Conservation (phyloP, 2,888 invertebrate species). For the Lysandra coridon region DNA sequence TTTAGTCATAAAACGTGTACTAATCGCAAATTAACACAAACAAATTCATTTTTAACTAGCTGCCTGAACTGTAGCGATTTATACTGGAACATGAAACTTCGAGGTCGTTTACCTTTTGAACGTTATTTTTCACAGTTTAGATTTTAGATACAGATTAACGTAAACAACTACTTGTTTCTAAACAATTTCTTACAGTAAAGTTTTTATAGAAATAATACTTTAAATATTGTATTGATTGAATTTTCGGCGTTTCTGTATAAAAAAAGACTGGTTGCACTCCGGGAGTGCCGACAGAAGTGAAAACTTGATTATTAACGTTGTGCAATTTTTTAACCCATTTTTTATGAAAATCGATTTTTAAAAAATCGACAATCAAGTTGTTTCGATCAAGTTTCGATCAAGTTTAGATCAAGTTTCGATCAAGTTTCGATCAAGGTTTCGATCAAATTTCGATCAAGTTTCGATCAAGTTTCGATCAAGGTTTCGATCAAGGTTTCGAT, state of each 20-base stretch:
- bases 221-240: neutral
- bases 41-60: neutral
- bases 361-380: too few species aligned
- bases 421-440: too few species aligned
- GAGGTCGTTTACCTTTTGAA: constrained; percentile 35
- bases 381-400: too few species aligned
- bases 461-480: too few species aligned
- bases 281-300: too few species aligned
- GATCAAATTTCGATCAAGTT: too few species aligned
- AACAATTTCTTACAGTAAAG: neutral
- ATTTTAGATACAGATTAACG: constrained; percentile 2
- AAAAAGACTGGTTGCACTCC: neutral
- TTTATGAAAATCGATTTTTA: too few species aligned
- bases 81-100: constrained; percentile 18
- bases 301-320: too few species aligned
- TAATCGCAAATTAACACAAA: constrained; percentile 1
- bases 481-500: too few species aligned
- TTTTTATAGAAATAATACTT: neutral
- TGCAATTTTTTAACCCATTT: too few species aligned
- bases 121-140: constrained; percentile 23
- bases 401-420: too few species aligned
- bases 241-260: neutral
- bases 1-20: neutral
- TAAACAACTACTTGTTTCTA: constrained; percentile 10
- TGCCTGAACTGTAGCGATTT: constrained; percentile 15